Base-by-base conservation (phyloP, 2,797 vertebrate genomes). In the Sebastes hubbsi region DNA sequence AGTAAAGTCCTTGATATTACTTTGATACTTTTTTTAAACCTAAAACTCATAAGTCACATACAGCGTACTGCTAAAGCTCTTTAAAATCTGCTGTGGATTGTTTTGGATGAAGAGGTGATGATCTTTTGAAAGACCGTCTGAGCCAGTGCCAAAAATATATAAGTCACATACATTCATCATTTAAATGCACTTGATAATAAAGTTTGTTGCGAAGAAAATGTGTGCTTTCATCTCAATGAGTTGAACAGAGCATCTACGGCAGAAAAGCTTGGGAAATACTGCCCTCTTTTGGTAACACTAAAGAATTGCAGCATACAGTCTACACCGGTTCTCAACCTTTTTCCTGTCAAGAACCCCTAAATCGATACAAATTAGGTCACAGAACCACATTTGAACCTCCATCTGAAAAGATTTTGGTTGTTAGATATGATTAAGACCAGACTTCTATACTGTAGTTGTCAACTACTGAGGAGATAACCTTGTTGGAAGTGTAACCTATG, bases 261-360 rank as follows among this genome's bases (percentile, higher is more conserved):
- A 13, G 5, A 20, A 75, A 79, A 42, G 8, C 20, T 81, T 79
- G 32, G 76, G 30, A 67, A 85, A 89, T 80, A 90, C 85, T 85
- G 90, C 89, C 91, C 86, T 84, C 93, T 91, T 74, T 6, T 88
- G 94, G 88, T 8, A 13, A 52, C 1, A 61, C 6, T 14, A 25
- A 14, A 13, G 2, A 36, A 24, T 24, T 4, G 6, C 2, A 32
- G 13, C 2, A 3, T 22, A 68, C 3, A 22, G 1, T 52, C 49
- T 52, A n/a, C 20, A 9, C 0, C 16, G 0, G 38, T 42, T 42
- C 38, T 42, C 38, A 42, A 42, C 38, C 12, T 42, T 42, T 42
- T 42, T 16, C 0, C 38, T 42, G 16, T 18, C 16, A 46, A 46
- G 7, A 0, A 46, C 42, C 0, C 42, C 42, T 46, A 46, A 46